Evolutionary conservation across 2,113 vertebrate species (phyloP), one percentile per base, ranked within the genome.

Genomic region (Proteles cristata): DNA sequence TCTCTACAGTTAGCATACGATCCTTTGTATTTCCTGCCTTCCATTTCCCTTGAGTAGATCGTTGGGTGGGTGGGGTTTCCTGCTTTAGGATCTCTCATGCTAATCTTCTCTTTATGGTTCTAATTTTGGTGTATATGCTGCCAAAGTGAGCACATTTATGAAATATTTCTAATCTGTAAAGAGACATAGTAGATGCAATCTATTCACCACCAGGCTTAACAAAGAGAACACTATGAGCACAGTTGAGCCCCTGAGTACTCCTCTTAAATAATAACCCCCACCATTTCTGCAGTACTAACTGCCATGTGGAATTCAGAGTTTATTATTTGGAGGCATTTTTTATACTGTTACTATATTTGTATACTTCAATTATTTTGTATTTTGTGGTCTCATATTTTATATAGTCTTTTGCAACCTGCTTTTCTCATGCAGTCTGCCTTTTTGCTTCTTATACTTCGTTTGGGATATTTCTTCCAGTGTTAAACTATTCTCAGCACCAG

Each of bases 81-180:
- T 84, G 88, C 93, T 96, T 95, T 96, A 61, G 69, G 77, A 39
- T 71, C 94, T 95, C 65, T 93, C 50, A 35, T 81, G 21, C 53
- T 81, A 58, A 81, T 81, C 53, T 79, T 33, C 28, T 58, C 53
- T 81, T 23, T 35, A 35, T 81, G n/a, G 33, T 79, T 55, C 50
- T 33, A 48, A 17, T 48, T 77, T 77, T 77, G 45, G 26, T 48
- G 28, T 48, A 48, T 76, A 77, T 48, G 74, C 45, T 79, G 48
- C 28, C 45, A 53, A 53, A 79, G n/a, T 58, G n/a, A 81, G n/a
- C 79, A 58, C 53, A 25, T 39, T 81, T 81, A 58, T 39, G 53
- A 58, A 81, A 35, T 81, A 88, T 68, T 83, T 89, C 6, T 73
- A 50, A 71, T 89, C 71, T 81, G 48, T 86, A 68, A 86, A 55